Evolutionary conservation across 92 coral and sea anemone species (phyloP), one percentile per base, ranked within the genome.

Genomic region (Actinostola sp.): DNA sequence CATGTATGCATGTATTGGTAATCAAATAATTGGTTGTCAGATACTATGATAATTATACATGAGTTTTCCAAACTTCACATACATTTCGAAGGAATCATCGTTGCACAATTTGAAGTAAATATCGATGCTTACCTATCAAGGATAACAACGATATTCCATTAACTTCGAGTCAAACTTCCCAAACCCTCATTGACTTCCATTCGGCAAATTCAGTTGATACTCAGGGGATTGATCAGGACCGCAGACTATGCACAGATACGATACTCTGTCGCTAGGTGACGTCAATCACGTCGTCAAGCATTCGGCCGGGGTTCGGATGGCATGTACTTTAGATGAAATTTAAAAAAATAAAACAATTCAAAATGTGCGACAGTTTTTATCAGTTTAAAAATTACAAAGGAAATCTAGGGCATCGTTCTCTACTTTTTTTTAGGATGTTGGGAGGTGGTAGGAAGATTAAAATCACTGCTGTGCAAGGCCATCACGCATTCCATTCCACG

Each of bases 181-280:
- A 28, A 58, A 16, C 14, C 41, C 26, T 30, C 42, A 4, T 13
- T 28, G 42, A 58, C 34, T 30, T 58, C 42, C 42, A n/a, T 36
- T 36, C 42, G 42, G 10, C 35, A 28, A 16, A 28, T 58, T 31
- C 43, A 16, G 64, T 58, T 13, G 17, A 58, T 58, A 58, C 75
- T 70, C 75, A 20, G 56, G 75, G 63, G 75, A 52, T 4, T 36
- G 63, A 20, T 45, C 63, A n/a, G n/a, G n/a, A n/a, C n/a, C n/a
- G n/a, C 43, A 29, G 51, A 28, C 21, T 52, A 70, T 70, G 75
- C 75, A 70, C 24, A 58, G 23, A 54, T 2, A 30, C 13, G 8
- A 50, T n/a, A 53, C 35, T 12, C 35, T 34, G 76, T 55, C 78
- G 66, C 65, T 64, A 62, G 46, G 63, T 74, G 71, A 74, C 71